These are phyloP conservation scores for Haplochromis burtoni DNA, from an alignment of 2,113 vertebrate genomes.

Conservation along the genomic window DNA sequence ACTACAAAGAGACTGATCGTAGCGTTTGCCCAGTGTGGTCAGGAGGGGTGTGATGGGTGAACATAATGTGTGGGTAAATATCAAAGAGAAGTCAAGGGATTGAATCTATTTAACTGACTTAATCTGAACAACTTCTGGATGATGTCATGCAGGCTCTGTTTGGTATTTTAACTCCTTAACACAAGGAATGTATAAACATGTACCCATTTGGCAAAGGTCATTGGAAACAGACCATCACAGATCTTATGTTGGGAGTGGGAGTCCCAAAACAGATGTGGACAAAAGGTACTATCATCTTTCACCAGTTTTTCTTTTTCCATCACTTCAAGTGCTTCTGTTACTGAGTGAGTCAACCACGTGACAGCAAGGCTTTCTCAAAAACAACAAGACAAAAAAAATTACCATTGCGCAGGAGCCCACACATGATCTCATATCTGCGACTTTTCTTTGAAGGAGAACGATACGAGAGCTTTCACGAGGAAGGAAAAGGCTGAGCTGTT, in stretches of 20 bases:
- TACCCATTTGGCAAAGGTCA: background rate
- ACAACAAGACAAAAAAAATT: background rate
- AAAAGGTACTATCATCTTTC: slow-evolving; percentile 26
- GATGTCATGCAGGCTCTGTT: background rate
- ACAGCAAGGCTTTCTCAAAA: background rate
- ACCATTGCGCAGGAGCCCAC: background rate
- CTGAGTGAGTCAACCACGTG: background rate
- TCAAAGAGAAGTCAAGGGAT: background rate
- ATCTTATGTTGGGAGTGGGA: background rate
- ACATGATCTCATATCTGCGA: background rate
- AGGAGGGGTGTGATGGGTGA: background rate
- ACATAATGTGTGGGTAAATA: background rate
- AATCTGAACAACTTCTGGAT: slow-evolving; percentile 2
- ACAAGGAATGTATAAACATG: background rate
- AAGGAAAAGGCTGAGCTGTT: slow-evolving; percentile 36
- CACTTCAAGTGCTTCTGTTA: background rate
- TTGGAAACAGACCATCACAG: background rate
- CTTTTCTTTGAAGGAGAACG: background rate
- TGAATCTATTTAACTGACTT: background rate
- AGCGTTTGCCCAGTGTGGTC: slow-evolving; percentile 11
- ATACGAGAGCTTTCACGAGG: background rate
- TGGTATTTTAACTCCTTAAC: background rate
- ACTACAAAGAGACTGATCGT: background rate
- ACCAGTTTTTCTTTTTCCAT: background rate
- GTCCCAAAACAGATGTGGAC: slow-evolving; percentile 10